phyloP scores from a whole-genome alignment of 1,140 invertebrate genomes.

The Holotrichia oblita region DNA sequence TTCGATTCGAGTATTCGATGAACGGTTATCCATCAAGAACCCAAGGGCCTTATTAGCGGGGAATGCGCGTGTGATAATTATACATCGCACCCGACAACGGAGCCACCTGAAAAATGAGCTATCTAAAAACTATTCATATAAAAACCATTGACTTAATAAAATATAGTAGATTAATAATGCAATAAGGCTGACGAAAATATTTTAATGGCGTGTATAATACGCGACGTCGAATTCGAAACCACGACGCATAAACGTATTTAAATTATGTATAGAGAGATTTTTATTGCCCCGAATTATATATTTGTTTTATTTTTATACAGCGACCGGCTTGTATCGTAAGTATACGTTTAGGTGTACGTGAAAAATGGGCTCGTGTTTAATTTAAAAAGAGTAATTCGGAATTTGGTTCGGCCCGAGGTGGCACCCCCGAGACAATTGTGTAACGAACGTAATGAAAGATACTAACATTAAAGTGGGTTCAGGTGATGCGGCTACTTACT shows the following conservation, averaged over 20 bases:
- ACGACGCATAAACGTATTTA: conserved; percentile 10
- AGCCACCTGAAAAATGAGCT: conserved; percentile 43
- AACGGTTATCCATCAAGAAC: conserved; percentile 48
- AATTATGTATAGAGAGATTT: conserved; percentile 4
- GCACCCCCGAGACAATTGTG: neutral
- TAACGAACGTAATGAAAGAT: conserved; percentile 1
- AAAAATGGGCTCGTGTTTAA: neutral
- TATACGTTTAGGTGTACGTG: neutral
- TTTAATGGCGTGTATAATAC: conserved; percentile 25
- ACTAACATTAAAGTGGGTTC: neutral
- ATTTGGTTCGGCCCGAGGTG: no score
- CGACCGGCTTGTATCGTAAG: neutral
- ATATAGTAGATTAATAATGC: conserved; percentile 36
- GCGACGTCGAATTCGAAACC: neutral
- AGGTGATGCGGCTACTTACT: neutral
- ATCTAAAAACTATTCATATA: conserved; percentile 35
- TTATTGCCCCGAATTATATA: neutral
- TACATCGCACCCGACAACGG: conserved; percentile 42
- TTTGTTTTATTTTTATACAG: conserved; percentile 27
- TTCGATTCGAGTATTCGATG: neutral
- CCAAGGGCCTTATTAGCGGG: conserved; percentile 50
- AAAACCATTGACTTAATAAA: conserved; percentile 36
- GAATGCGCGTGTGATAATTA: conserved; percentile 53
- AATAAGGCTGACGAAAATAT: conserved; percentile 1
- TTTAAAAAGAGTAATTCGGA: no score